These are phyloP conservation scores for Aselliscus stoliczkanus DNA, from an alignment of 2,797 vertebrate genomes.

Conservation along the genomic window DNA sequence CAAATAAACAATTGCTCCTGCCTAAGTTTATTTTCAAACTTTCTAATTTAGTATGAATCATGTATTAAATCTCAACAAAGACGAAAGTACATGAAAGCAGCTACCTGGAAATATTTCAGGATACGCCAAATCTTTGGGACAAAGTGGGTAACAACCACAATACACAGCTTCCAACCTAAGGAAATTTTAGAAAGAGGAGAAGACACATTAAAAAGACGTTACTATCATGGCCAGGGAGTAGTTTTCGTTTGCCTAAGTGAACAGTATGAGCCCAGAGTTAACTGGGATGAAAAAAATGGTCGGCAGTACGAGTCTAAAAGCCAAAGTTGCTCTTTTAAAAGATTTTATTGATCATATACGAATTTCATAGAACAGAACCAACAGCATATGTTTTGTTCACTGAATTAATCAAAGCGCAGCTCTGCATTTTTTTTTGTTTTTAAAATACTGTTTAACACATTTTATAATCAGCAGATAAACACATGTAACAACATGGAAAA, in stretches of 20 bases:
- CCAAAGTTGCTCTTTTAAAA: conserved; percentile 84
- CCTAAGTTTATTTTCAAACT: conserved; percentile 83
- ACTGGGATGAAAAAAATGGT: conserved; percentile 53
- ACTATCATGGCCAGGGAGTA: conserved; percentile 59
- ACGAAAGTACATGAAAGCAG: conserved; percentile 23
- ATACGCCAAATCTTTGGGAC: conserved; percentile 94
- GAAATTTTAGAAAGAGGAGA: conserved; percentile 55
- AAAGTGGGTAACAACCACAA: conserved; percentile 96
- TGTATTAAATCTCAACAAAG: conserved; percentile 49
- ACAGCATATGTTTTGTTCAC: conserved; percentile 87
- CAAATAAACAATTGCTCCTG: conserved; percentile 88
- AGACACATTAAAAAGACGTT: conserved; percentile 63
- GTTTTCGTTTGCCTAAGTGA: conserved; percentile 64
- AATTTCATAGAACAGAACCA: conserved; percentile 87
- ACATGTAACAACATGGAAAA: conserved; percentile 85
- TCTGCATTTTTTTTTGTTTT: conserved; percentile 85
- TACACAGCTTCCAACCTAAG: conserved; percentile 94
- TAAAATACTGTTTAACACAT: conserved; percentile 88
- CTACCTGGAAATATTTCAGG: conserved; percentile 97
- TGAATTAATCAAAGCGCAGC: conserved; percentile 87
- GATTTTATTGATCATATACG: conserved; percentile 85
- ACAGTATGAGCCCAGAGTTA: conserved; percentile 50
- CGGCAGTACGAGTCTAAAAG: conserved; percentile 76
- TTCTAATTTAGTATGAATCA: conserved; percentile 73
- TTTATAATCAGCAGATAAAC: conserved; percentile 88